Evolutionary conservation across 2,888 invertebrate species (phyloP).

Genomic region (Tenthredo mesomela): DNA sequence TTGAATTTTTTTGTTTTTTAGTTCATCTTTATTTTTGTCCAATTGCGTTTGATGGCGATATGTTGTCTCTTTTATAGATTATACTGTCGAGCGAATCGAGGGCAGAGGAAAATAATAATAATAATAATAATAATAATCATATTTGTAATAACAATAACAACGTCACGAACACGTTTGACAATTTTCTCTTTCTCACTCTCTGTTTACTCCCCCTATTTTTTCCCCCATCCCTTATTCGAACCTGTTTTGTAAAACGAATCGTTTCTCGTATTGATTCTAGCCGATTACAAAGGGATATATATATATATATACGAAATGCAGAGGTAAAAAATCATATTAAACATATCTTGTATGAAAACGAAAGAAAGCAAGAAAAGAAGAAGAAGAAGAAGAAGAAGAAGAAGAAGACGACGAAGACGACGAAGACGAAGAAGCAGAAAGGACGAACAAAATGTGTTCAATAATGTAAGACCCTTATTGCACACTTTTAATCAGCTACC

Average conservation of each 20-base stretch:
- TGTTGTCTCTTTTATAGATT: conserved; percentile 21
- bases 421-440: background rate
- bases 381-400: background rate
- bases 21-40: background rate
- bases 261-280: conserved; percentile 21
- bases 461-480: background rate
- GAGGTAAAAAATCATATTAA: background rate
- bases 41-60: background rate
- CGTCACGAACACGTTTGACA: conserved; percentile 3
- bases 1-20: background rate
- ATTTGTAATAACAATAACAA: conserved; percentile 21
- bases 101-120: background rate
- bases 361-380: background rate
- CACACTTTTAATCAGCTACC: conserved; percentile 3
- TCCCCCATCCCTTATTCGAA: background rate
- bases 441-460: background rate
- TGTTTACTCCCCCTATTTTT: background rate
- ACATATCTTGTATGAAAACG: background rate
- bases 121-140: background rate
- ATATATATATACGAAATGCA: background rate
- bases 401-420: background rate
- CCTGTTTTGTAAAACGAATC: conserved; percentile 14
- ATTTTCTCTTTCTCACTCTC: conserved; percentile 2
- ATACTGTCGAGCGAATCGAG: background rate
- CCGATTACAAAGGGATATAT: conserved; percentile 24